Percentiles rank a stretch among this genome's conserved stretches.
phyloP scores from a whole-genome alignment of 1,140 invertebrate species.

The Nautilus pompilius region DNA sequence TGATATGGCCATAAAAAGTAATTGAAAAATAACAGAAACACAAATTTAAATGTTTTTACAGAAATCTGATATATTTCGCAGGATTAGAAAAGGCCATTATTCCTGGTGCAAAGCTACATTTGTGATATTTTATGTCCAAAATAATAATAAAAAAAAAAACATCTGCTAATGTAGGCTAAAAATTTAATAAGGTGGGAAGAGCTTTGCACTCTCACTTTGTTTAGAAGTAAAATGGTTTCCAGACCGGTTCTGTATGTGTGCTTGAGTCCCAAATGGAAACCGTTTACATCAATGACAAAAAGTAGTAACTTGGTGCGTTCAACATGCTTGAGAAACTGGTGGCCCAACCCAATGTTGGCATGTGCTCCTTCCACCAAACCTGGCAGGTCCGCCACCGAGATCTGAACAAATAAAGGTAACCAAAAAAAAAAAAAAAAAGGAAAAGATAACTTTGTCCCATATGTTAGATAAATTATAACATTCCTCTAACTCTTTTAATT shows the following conservation, averaged over 20 bases:
- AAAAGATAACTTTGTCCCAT: background rate
- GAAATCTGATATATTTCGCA: background rate
- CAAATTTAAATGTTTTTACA: background rate
- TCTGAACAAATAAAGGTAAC: slow-evolving; percentile 22
- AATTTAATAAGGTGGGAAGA: background rate
- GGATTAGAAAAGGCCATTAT: background rate
- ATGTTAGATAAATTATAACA: too few relatives aligned
- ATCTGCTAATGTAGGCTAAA: background rate
- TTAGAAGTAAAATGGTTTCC: slow-evolving; percentile 83
- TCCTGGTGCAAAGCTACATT: background rate
- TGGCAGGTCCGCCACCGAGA: slow-evolving; percentile 85
- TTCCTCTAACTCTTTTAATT: too few relatives aligned
- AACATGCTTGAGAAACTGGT: slow-evolving; percentile 87
- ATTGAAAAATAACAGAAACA: slow-evolving; percentile 22
- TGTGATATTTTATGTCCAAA: background rate
- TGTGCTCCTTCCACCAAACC: slow-evolving; percentile 90
- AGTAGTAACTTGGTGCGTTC: slow-evolving; percentile 82
- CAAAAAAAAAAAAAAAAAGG: background rate
- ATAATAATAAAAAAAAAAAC: background rate
- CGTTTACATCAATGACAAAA: slow-evolving; percentile 86
- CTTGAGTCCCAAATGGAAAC: slow-evolving; percentile 53
- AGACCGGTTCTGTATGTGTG: slow-evolving; percentile 68
- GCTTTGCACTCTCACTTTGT: slow-evolving; percentile 63
- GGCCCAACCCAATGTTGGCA: slow-evolving; percentile 84
- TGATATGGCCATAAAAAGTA: too few relatives aligned